Evolutionary conservation across 2,888 invertebrate species (phyloP).

Genomic region (Dicycla oo): DNA sequence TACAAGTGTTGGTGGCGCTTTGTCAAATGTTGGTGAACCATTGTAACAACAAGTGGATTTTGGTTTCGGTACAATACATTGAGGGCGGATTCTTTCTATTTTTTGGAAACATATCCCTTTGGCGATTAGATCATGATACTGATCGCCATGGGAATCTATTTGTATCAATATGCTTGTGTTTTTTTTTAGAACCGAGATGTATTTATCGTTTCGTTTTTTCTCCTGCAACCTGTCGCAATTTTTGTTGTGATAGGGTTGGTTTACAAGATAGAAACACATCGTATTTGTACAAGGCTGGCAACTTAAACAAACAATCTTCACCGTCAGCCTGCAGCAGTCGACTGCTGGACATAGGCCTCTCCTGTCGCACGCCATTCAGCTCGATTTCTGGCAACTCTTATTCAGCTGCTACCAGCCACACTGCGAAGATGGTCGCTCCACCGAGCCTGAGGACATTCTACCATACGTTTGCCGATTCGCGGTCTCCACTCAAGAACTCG

Average conservation of each 20-base stretch:
- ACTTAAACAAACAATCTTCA: neutral
- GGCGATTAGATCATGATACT: constrained; percentile 48
- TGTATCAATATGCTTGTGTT: no score
- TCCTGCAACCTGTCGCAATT: constrained; percentile 40
- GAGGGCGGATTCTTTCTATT: constrained; percentile 36
- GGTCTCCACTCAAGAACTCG: no score
- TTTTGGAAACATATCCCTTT: constrained; percentile 58
- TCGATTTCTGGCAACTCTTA: no score
- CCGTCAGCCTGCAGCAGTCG: no score
- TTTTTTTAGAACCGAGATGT: constrained; percentile 24
- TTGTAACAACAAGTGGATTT: constrained; percentile 62
- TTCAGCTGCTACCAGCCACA: no score
- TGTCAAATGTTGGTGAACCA: constrained; percentile 46
- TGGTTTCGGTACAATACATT: constrained; percentile 44
- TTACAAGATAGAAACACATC: neutral
- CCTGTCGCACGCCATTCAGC: no score
- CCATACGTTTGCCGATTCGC: no score
- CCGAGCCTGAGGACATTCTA: no score
- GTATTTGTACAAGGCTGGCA: neutral
- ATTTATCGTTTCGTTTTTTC: neutral
- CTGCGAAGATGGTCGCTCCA: no score
- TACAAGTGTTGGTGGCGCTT: constrained; percentile 58
- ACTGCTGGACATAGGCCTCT: no score
- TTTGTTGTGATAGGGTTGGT: neutral
- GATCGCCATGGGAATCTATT: constrained; percentile 51